Conservation (phyloP, 2,797 vertebrate species). For the Bovichtus diacanthus region DNA sequence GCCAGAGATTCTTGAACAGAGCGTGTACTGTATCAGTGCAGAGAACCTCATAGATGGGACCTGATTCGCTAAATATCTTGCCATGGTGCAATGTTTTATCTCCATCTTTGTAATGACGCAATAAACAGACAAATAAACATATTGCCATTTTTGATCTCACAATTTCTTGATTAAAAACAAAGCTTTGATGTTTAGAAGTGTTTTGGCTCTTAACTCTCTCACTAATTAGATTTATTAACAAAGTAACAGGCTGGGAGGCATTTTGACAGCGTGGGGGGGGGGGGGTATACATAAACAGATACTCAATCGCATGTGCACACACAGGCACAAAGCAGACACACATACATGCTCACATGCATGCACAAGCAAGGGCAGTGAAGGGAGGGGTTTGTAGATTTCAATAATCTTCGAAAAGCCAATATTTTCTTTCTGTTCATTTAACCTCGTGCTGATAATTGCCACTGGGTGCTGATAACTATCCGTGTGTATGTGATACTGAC, state of each 20-base stretch:
- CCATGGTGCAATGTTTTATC: slow-evolving; percentile 21
- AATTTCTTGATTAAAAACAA: slow-evolving; percentile 55
- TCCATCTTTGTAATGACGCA: slow-evolving; percentile 55
- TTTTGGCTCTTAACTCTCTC: slow-evolving; percentile 46
- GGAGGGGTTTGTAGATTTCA: slow-evolving; percentile 37
- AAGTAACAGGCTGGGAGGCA: slow-evolving; percentile 46
- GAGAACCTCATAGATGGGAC: slow-evolving; percentile 1
- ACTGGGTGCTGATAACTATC: slow-evolving; percentile 67
- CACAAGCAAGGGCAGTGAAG: slow-evolving; percentile 21
- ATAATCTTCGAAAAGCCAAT: slow-evolving; percentile 59
- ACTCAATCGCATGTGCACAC: slow-evolving; percentile 27
- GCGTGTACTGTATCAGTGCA: background rate
- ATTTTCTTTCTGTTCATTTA: slow-evolving; percentile 72
- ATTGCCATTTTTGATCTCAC: slow-evolving; percentile 51
- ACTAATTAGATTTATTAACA: slow-evolving; percentile 69
- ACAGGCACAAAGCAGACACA: slow-evolving; percentile 27
- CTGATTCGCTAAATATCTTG: slow-evolving; percentile 28
- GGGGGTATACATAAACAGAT: slow-evolving; percentile 10
- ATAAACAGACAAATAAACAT: slow-evolving; percentile 72
- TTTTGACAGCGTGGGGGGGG: slow-evolving; percentile 29
- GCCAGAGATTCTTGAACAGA: slow-evolving; percentile 39
- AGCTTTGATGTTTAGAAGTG: slow-evolving; percentile 63
- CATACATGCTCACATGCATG: slow-evolving; percentile 11
- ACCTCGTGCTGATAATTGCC: slow-evolving; percentile 68
- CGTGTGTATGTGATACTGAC: slow-evolving; percentile 53